Base-by-base conservation (phyloP, 2,113 vertebrate species). In the Psilopsiagon aymara region DNA sequence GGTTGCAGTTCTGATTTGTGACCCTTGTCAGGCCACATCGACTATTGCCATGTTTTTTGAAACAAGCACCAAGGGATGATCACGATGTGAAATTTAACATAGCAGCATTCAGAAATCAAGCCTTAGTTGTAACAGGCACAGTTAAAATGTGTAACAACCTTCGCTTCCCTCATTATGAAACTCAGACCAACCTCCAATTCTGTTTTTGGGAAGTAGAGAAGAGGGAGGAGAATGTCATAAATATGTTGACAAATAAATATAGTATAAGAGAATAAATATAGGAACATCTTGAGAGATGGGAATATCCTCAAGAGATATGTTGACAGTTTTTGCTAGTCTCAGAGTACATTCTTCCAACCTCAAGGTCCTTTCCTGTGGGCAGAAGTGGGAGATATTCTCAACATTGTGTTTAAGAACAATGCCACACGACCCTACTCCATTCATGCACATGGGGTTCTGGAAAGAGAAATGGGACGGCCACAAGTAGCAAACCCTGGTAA, bases 341-440 rank as follows among this genome's bases (percentile, higher is more conserved):
- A 31, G 23, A 88, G 10, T 69, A 7, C 5, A 3, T 25, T 90
- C 43, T 94, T 94, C 31, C 49, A 37, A 9, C 55, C 67, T 73
- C 94, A 67, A 98, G 98, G 98, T 71, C 98, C 98, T 71, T 97
- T 98, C 68, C 88, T 98, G 64, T 97, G 92, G 97, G 98, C 97
- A 2, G 98, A 98, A 85, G 97, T 98, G 71, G 98, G 98, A 2
- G 98, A 98, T 15, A 97, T 98, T 51, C 57, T 98, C 67, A 98
- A 96, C 68, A 43, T 98, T 2, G 98, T 98, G 37, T 98, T 98
- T 79, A 98, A 98, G 96, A 98, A 98, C 92, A 98, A 97, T 0
- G 98, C 98, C 37, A 97, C 95, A 0, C 97, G 98, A 3, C 97
- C 98, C 35, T 98, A 98, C 77, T 98, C 98, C 20, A 13, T 98